phyloP scores from a whole-genome alignment of 30 jellyfish, hydroid and myxozoan species.

The Aurelia coerulea region DNA sequence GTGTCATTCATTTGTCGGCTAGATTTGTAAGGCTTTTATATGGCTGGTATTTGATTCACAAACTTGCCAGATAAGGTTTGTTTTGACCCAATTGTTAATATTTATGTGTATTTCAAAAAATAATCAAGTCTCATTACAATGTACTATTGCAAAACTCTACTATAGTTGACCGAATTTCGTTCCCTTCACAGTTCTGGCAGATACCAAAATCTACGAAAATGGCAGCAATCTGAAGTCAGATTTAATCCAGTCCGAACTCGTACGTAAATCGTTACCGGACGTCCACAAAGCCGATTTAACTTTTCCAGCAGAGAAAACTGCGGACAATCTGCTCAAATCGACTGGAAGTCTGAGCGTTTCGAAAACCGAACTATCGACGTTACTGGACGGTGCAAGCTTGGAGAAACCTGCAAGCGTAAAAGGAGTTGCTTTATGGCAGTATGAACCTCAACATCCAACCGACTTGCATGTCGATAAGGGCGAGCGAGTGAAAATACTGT shows the following conservation, averaged over 20 bases:
- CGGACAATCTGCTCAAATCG: neutral
- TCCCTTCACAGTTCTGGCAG: conserved; percentile 10
- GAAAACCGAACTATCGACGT: conserved; percentile 54
- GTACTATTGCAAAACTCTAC: too few relatives aligned
- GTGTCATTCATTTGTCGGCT: too few relatives aligned
- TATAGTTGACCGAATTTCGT: neutral
- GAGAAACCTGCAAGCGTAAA: conserved; percentile 69
- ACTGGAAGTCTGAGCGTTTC: neutral
- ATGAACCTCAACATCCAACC: conserved; percentile 61
- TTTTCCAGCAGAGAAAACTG: neutral
- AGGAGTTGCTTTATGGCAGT: conserved; percentile 58
- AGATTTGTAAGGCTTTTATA: too few relatives aligned
- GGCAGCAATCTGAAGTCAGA: neutral
- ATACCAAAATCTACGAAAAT: neutral
- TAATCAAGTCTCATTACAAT: too few relatives aligned
- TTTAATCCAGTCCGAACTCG: conserved; percentile 3
- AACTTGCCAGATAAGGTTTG: too few relatives aligned
- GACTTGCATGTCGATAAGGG: conserved; percentile 68
- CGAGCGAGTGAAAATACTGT: conserved; percentile 49
- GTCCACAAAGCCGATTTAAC: neutral
- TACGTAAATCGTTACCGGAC: neutral
- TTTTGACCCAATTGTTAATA: too few relatives aligned
- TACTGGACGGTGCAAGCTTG: conserved; percentile 51
- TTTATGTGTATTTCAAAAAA: too few relatives aligned
- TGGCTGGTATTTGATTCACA: too few relatives aligned